phyloP scores from a whole-genome alignment of 2,797 vertebrate genomes.

The Threskiornis aethiopicus region DNA sequence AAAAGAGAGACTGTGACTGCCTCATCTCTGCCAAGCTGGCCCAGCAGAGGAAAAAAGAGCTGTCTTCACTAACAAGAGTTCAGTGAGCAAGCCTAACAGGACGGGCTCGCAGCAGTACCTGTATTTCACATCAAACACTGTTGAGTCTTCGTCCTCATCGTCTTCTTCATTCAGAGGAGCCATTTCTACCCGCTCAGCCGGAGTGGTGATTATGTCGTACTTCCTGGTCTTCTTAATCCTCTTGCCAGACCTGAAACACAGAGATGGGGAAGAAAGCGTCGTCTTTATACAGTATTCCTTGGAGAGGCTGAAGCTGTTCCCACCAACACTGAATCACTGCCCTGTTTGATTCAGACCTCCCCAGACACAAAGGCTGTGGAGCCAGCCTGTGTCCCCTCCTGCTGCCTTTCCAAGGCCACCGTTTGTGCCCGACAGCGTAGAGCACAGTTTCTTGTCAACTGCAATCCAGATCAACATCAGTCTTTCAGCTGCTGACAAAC shows the following conservation, averaged over 20 bases:
- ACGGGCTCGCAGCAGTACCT: constrained; percentile 74
- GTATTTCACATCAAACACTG: constrained; percentile 96
- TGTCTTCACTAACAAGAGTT: not conserved
- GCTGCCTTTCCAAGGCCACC: not conserved
- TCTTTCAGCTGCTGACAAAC: not conserved
- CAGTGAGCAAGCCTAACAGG: not conserved
- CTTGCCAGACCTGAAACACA: constrained; percentile 83
- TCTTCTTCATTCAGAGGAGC: constrained; percentile 93
- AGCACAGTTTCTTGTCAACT: not conserved
- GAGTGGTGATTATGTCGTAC: constrained; percentile 97
- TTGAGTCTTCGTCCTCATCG: constrained; percentile 92
- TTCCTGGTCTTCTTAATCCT: constrained; percentile 92
- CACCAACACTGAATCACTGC: not conserved
- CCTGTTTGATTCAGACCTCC: not conserved
- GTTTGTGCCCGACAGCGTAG: not conserved
- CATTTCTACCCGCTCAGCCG: constrained; percentile 95
- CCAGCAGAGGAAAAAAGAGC: not conserved
- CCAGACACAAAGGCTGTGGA: fast-evolving
- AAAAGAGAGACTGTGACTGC: not conserved
- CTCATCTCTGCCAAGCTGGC: not conserved
- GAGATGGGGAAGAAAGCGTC: not conserved
- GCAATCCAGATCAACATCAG: not conserved
- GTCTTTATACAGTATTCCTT: not conserved
- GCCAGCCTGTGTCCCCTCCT: not conserved
- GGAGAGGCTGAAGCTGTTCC: not conserved